Base-by-base conservation (phyloP, 2,888 invertebrate genomes). In the Pollenia griseotomentosa region DNA sequence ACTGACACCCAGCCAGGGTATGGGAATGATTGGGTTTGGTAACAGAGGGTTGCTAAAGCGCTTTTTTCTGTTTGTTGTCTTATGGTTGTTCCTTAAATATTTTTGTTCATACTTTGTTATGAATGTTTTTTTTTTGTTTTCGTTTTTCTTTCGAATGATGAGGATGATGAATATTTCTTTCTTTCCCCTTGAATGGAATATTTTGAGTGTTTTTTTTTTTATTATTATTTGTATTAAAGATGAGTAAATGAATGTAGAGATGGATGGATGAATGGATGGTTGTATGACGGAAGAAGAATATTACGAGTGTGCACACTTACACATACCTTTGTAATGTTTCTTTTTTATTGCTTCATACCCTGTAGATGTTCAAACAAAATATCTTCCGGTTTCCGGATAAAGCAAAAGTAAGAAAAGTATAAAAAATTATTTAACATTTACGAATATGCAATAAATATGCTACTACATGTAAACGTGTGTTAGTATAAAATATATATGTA, bases 301-400 rank as follows among this genome's bases (percentile, higher is more conserved):
- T 19, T 80, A 40, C n/a, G 16, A 55, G 53, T 71, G 42, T 71
- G 23, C 63, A 75, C 65, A 44, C 14, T 77, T 61, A 61, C 16
- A 68, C 46, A 53, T 57, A 77, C 82, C 80, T 79, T 78, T 85
- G 70, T 88, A 57, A 53, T 80, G 70, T 63, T 77, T n/a, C n/a
- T n/a, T 40, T 75, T 74, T 48, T 68, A 23, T 44, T 79, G 53
- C 40, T 59, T 44, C 66, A 68, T 77, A 55, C 68, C 75, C 70
- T 77, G 80, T 85, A 55, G 83, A 87, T 83, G 79, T 88, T 87
- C 87, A 89, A 83, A 87, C 83, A 88, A 78, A 75, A 82, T 77
- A 88, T 86, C 86, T 86, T 86, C 86, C 86, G 86, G 86, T 86
- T 86, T 86, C 86, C 86, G 86, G 86, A 86, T 82, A 44, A 86